phyloP scores from a whole-genome alignment of 1,140 invertebrate species.

The Melitaea cinxia region DNA sequence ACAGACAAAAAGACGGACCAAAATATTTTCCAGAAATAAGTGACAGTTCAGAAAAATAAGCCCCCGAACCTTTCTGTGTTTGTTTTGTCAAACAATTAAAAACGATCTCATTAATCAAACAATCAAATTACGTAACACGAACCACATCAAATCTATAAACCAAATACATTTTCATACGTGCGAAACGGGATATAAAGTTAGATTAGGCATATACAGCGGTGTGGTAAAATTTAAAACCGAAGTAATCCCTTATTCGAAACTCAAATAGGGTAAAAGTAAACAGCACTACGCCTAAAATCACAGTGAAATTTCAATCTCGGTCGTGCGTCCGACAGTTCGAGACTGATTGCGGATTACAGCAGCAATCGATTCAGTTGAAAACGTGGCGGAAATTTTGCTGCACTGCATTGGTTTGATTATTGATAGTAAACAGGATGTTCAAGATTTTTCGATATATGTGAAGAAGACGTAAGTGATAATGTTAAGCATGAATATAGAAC shows the following conservation, averaged over 20 bases:
- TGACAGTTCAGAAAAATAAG: too few relatives aligned
- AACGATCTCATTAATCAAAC: too few relatives aligned
- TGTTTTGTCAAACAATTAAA: too few relatives aligned
- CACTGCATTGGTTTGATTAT: background rate
- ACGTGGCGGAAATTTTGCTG: conserved; percentile 1
- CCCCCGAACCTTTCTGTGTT: too few relatives aligned
- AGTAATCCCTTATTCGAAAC: conserved; percentile 15
- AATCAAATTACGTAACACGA: too few relatives aligned
- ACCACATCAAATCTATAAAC: background rate
- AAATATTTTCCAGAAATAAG: too few relatives aligned
- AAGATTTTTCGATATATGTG: too few relatives aligned
- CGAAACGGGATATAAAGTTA: background rate
- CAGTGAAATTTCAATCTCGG: conserved; percentile 21
- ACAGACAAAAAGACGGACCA: too few relatives aligned
- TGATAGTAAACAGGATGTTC: background rate
- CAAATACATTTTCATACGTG: background rate
- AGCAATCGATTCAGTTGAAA: conserved; percentile 10
- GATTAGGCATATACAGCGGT: background rate
- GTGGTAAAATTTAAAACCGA: conserved; percentile 8
- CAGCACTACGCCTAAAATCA: conserved; percentile 9
- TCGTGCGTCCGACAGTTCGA: conserved; percentile 8
- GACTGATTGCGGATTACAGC: conserved; percentile 21
- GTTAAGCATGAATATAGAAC: too few relatives aligned
- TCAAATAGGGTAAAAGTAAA: conserved; percentile 16
- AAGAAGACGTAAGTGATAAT: too few relatives aligned